Evolutionary conservation across 2,113 vertebrate species (phyloP).

Genomic region (Festucalex cinctus): DNA sequence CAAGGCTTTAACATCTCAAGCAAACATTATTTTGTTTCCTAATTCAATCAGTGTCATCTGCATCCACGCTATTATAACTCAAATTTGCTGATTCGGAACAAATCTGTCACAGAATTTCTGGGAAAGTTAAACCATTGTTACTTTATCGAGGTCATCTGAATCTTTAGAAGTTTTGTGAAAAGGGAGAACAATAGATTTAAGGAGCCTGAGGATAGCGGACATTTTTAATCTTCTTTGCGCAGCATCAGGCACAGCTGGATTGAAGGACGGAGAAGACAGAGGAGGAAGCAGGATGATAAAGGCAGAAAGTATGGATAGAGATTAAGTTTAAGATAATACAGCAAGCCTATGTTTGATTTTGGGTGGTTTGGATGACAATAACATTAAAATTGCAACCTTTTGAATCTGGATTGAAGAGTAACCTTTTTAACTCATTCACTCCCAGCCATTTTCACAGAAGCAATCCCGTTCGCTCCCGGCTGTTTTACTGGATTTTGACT

Average conservation of each 20-base stretch:
- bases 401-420: neutral
- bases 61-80: conserved; percentile 16
- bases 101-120: conserved; percentile 29
- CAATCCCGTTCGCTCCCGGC: no score
- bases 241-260: conserved; percentile 16
- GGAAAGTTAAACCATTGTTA: neutral
- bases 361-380: neutral
- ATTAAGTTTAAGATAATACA: conserved; percentile 24
- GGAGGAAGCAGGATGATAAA: neutral
- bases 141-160: conserved; percentile 14
- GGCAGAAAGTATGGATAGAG: neutral
- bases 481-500: no score
- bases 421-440: no score
- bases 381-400: neutral
- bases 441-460: no score
- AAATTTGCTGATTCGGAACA: conserved; percentile 36
- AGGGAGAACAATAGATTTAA: conserved; percentile 27
- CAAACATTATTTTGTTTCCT: conserved; percentile 7
- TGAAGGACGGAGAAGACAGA: conserved; percentile 18
- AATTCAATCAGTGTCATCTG: conserved; percentile 14
- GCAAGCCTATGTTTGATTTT: neutral
- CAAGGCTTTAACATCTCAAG: conserved; percentile 43
- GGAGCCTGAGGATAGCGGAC: conserved; percentile 17
- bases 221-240: conserved; percentile 28
- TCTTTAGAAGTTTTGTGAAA: conserved; percentile 14